Evolutionary conservation across 2,888 invertebrate genomes (phyloP).

Genomic region (Apoda limacodes): DNA sequence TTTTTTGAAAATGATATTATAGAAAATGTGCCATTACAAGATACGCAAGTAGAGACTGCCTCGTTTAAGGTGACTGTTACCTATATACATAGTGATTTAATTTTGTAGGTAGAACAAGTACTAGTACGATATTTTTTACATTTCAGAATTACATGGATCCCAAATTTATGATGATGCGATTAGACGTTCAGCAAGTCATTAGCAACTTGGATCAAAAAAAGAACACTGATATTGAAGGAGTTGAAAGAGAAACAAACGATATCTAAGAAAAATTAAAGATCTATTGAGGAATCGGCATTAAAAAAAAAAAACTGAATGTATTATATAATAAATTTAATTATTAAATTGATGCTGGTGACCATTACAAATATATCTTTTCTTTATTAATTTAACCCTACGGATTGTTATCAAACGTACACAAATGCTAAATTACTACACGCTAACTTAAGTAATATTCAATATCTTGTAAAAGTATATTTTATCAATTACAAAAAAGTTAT

Average conservation of each 20-base stretch:
- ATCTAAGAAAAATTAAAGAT: too few relatives aligned
- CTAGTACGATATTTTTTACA: background rate
- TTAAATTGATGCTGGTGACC: too few relatives aligned
- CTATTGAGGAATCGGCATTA: too few relatives aligned
- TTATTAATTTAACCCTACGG: too few relatives aligned
- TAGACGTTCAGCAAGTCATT: constrained; percentile 58
- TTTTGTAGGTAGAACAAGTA: background rate
- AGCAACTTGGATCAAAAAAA: constrained; percentile 44
- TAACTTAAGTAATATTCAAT: constrained; percentile 44
- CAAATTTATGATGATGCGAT: constrained; percentile 57
- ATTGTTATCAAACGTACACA: constrained; percentile 64
- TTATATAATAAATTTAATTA: too few relatives aligned
- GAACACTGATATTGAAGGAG: constrained; percentile 31
- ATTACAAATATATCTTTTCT: too few relatives aligned
- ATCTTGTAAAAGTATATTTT: constrained; percentile 65
- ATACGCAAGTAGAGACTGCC: constrained; percentile 26
- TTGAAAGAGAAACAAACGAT: too few relatives aligned
- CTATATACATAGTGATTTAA: background rate
- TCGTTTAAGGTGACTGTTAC: constrained; percentile 32
- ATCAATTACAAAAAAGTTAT: too few relatives aligned
- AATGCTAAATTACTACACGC: constrained; percentile 37
- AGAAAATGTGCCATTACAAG: constrained; percentile 14
- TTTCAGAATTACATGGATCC: constrained; percentile 61
- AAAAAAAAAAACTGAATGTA: too few relatives aligned
- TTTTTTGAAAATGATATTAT: constrained; percentile 11